Evolutionary conservation across 1,140 invertebrate species (phyloP).

Genomic region (Habropoda laboriosa): DNA sequence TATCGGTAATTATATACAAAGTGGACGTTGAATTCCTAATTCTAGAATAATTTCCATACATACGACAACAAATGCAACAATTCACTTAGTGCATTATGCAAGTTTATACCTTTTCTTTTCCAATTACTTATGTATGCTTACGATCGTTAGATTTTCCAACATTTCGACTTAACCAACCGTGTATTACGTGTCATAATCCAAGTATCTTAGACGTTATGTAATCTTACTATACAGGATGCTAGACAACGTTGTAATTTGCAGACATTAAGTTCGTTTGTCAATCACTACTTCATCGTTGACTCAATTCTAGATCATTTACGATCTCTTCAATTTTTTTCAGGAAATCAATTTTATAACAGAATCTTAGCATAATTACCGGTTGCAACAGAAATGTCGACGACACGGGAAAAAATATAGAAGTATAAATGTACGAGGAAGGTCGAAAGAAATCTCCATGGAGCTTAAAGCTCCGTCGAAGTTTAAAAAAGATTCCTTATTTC

Average conservation of each 20-base stretch:
- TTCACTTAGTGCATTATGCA: slow-evolving; percentile 30
- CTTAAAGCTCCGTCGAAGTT: no score
- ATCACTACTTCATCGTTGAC: neutral
- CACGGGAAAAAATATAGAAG: no score
- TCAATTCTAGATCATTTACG: neutral
- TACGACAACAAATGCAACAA: neutral
- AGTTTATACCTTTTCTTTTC: slow-evolving; percentile 29
- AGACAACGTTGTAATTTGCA: neutral
- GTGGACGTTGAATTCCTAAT: no score
- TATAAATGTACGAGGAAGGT: no score
- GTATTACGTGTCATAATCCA: slow-evolving; percentile 41
- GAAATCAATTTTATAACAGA: neutral
- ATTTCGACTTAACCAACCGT: slow-evolving; percentile 37
- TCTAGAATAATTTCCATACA: no score
- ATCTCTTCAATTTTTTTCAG: neutral
- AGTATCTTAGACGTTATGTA: slow-evolving; percentile 15
- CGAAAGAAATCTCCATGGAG: no score
- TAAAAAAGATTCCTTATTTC: no score
- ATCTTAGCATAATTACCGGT: no score
- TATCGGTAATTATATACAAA: no score
- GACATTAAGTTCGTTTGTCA: neutral
- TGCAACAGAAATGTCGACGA: neutral
- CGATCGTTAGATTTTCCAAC: slow-evolving; percentile 28
- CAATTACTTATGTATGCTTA: neutral
- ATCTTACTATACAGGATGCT: neutral